Percentiles rank a stretch among this genome's conserved stretches.
phyloP scores from a whole-genome alignment of 2,113 vertebrate species.

The Ophiodon elongatus region DNA sequence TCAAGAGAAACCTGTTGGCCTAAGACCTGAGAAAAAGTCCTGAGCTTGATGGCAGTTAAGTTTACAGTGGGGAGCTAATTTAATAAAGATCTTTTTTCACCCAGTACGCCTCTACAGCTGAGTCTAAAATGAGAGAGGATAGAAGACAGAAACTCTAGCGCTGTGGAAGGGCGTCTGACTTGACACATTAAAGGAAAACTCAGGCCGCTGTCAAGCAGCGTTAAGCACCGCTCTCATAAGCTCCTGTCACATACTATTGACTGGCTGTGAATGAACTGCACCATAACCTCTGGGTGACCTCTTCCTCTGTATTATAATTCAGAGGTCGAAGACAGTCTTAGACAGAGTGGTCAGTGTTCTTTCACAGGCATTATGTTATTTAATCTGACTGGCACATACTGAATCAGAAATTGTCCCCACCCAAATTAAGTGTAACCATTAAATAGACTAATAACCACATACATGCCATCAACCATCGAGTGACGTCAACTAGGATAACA shows the following conservation, averaged over 20 bases:
- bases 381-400: conserved; percentile 13
- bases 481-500: conserved; percentile 40
- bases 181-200: conserved; percentile 63
- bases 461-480: conserved; percentile 17
- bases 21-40: conserved; percentile 57
- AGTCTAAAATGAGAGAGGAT: conserved; percentile 57
- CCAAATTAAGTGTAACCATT: conserved; percentile 27
- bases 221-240: conserved; percentile 54
- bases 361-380: conserved; percentile 19
- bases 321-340: conserved; percentile 37
- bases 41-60: conserved; percentile 57
- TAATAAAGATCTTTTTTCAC: conserved; percentile 75
- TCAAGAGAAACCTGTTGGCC: conserved; percentile 58
- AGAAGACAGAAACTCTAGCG: conserved; percentile 62
- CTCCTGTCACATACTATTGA: conserved; percentile 46
- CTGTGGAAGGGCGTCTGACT: conserved; percentile 54
- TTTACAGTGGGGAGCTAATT: conserved; percentile 72
- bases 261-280: conserved; percentile 32
- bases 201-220: conserved; percentile 43
- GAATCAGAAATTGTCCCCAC: conserved; percentile 5
- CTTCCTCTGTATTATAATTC: conserved; percentile 10
- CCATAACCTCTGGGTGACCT: conserved; percentile 47
- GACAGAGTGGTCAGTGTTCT: conserved; percentile 29
- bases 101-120: conserved; percentile 16
- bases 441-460: conserved; percentile 42